Evolutionary conservation across 2,113 vertebrate genomes (phyloP), one percentile per base, ranked within the genome.

Genomic region (Alosa alosa): DNA sequence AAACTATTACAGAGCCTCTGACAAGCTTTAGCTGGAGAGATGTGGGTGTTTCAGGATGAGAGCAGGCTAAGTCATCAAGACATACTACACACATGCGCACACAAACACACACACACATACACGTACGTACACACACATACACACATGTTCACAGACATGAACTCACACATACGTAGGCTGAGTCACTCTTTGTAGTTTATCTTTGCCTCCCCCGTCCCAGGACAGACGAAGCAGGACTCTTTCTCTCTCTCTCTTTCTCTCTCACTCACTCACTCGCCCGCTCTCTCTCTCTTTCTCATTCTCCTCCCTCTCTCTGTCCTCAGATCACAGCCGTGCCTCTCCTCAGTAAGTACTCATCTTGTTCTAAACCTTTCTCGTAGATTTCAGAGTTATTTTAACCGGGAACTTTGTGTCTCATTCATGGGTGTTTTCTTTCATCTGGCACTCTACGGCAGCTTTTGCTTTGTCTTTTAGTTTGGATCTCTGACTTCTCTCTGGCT

Each of bases 1-100:
- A 96, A 96, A 96, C 94, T 96, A 95, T 96, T 96, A 95, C 93
- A 75, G 91, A 91, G 93, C 17, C 88, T 84, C 92, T 85, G 92
- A 91, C 93, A 78, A 64, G 36, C 31, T 36, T 78, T 92, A 91
- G 91, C 90, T 86, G 89, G 88, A 88, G 90, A 91, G 83, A 78
- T 78, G 72, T 83, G 88, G 85, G 86, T 89, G 83, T 50, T 64
- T 84, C 46, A 46, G 84, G 86, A 86, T 22, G 68, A 55, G 47
- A 47, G 57, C 31, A 78, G 41, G 36, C 49, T n/a, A 72, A 84
- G 25, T 22, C 83, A 78, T 64, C 55, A 31, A 75, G 60, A 75
- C 9, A 78, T 20, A 75, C 84, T 83, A 81, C 81, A 15, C 25
- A 17, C 50, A 57, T 3, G 13, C 82, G 2, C 25, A 11, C 25